Base-by-base conservation (phyloP, 2,888 invertebrate species). In the Saturnia japonica region DNA sequence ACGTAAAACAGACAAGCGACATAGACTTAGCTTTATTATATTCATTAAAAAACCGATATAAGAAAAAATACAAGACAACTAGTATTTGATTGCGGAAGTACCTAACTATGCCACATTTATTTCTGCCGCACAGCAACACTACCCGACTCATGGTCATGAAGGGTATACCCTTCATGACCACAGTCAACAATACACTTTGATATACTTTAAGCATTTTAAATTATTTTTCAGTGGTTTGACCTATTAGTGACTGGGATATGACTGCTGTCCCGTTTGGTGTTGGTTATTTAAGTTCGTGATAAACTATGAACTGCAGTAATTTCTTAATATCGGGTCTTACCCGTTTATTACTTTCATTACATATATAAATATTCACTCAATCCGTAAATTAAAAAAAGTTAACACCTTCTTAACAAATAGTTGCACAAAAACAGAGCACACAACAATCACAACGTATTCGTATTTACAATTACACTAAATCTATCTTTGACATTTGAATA, bases 401-500 rank as follows among this genome's bases (percentile, higher is more conserved):
- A 62, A 62, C 16, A 62, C 28, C 0, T 28, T 16, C 60, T 16
- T 62, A 34, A 16, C 9, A 28, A 54, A 62, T 60, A 60, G 28
- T 28, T 14, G n/a, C 40, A 40, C 19, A 40, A 64, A 64, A 40
- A 64, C 40, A 64, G 19, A 64, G 19, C 64, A 40, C 64, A 64
- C 57, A 60, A 54, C 1, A 43, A 54, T 7, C 54, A 12, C 19
- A 54, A 19, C 16, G 16, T 40, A n/a, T n/a, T 16, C 28, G 40
- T 64, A n/a, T 60, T 14, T 60, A 60, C 25, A 57, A 57, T 57
- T 40, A 40, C 40, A 64, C 40, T 64, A 64, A 64, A 64, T 16
- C 62, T 64, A 64, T 40, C 40, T 40, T 64, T 64, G 64, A 64
- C 64, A 64, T 64, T 64, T 64, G 4, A 34, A 64, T 40, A 40